A percentile compares a stretch with the other conserved stretches of the same genome.
phyloP scores from a whole-genome alignment of 2,113 vertebrate genomes.

The Pteropus alecto region DNA sequence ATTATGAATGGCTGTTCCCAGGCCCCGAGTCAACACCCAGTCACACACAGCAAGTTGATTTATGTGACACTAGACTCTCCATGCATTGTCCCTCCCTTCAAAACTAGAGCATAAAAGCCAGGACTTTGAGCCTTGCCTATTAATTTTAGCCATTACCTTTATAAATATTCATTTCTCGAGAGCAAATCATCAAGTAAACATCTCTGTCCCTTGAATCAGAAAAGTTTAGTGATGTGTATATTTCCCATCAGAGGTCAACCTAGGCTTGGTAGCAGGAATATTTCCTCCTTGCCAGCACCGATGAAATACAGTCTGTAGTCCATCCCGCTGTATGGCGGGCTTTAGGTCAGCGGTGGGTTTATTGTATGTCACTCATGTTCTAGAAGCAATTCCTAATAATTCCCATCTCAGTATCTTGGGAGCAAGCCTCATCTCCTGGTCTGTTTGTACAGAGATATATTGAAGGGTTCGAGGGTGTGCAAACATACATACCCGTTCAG shows the following conservation, averaged over 20 bases:
- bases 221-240: not conserved
- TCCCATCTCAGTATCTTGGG: not conserved
- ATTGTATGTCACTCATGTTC: not conserved
- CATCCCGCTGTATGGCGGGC: rapidly evolving
- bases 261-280: not conserved
- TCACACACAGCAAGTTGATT: too few species aligned
- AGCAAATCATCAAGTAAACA: not conserved
- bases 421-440: not conserved
- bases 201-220: not conserved
- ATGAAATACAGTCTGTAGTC: not conserved
- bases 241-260: not conserved
- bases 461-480: not conserved
- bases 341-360: not conserved
- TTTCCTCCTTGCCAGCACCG: not conserved
- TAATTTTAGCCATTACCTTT: conserved; percentile 2
- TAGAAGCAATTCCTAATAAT: not conserved
- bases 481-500: conserved; percentile 80
- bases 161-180: not conserved
- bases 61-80: not conserved
- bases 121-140: not conserved
- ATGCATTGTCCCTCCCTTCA: not conserved
- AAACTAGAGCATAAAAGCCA: not conserved
- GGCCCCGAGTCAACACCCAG: not conserved
- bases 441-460: not conserved
- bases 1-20: not conserved